Evolutionary conservation across 2,797 vertebrate genomes (phyloP).

Genomic region (Tauraco hartlaubi): DNA sequence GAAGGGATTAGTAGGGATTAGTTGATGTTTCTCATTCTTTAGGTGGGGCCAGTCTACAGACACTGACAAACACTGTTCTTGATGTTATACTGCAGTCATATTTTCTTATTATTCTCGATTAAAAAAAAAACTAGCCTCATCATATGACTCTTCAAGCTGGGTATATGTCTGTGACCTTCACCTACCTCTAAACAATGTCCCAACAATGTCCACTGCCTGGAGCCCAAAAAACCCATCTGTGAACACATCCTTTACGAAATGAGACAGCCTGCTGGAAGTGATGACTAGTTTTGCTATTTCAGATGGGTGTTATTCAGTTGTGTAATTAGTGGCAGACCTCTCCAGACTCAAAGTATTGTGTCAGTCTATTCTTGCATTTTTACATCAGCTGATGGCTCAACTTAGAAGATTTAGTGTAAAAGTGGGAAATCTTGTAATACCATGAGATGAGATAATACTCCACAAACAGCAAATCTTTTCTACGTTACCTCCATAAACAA

Average conservation of each 20-base stretch:
- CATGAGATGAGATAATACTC: neutral
- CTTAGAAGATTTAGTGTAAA: neutral
- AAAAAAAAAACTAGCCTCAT: neutral
- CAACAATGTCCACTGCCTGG: neutral
- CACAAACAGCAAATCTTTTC: neutral
- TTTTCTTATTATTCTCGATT: neutral
- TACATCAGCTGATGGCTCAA: neutral
- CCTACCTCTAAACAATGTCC: neutral
- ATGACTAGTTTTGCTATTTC: neutral
- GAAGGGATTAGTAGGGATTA: neutral
- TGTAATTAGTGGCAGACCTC: neutral
- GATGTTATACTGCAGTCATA: neutral
- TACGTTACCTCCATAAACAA: neutral
- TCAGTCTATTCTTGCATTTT: neutral
- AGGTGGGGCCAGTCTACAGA: neutral
- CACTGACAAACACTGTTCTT: neutral
- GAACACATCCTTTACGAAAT: neutral
- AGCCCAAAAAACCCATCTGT: neutral
- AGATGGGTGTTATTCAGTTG: neutral
- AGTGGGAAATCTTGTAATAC: neutral
- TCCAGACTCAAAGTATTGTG: neutral
- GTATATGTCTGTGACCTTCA: neutral
- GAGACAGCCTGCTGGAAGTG: neutral
- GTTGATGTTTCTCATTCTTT: constrained; percentile 17
- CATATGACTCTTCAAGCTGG: neutral